Evolutionary conservation across 2,797 vertebrate species (phyloP).

Genomic region (Syngnathus rostellatus): DNA sequence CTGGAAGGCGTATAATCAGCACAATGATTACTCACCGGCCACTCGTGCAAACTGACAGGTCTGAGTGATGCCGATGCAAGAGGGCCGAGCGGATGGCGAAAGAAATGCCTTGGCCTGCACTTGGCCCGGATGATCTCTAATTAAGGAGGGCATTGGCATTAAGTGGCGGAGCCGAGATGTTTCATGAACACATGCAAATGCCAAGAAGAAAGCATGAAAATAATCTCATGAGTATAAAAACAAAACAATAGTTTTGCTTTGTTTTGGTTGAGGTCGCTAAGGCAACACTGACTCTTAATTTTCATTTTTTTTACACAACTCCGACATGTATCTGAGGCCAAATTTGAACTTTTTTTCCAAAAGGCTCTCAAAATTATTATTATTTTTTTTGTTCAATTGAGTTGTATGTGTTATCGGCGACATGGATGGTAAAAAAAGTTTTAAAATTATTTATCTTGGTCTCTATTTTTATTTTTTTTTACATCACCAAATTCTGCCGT

Average conservation of each 20-base stretch:
- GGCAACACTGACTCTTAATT: too few relatives aligned
- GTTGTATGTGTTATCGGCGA: neutral
- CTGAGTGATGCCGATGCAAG: constrained; percentile 57
- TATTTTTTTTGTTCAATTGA: too few relatives aligned
- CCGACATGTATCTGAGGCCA: too few relatives aligned
- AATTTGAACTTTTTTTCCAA: neutral
- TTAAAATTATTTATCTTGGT: neutral
- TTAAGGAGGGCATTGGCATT: constrained; percentile 58
- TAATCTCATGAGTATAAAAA: neutral
- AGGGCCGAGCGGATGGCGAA: constrained; percentile 55
- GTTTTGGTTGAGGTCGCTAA: too few relatives aligned
- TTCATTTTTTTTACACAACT: too few relatives aligned
- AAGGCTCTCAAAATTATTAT: neutral
- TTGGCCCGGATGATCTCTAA: constrained; percentile 59
- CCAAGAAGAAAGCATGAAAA: constrained; percentile 14
- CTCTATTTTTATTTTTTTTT: neutral
- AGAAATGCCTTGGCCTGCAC: constrained; percentile 40
- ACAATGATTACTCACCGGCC: constrained; percentile 46
- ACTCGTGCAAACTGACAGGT: constrained; percentile 51
- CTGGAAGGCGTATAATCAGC: constrained; percentile 37
- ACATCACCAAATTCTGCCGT: neutral
- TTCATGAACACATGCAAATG: constrained; percentile 45
- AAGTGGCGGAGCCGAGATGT: constrained; percentile 48
- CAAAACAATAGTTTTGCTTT: constrained; percentile 10
- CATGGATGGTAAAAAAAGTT: neutral